Evolutionary conservation across 2,888 invertebrate species (phyloP).

Genomic region (Malachius bipustulatus): DNA sequence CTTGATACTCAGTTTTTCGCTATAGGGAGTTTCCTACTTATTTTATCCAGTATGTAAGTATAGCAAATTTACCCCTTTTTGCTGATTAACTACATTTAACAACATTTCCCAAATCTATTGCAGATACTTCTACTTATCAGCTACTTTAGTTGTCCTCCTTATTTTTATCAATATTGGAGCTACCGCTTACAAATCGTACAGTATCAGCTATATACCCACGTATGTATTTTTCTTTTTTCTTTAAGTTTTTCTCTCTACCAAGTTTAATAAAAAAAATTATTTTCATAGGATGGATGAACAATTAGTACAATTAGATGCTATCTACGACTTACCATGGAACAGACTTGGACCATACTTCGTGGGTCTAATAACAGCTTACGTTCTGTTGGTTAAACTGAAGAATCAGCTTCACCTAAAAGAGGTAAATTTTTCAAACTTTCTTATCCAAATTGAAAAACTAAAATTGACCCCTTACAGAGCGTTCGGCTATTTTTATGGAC

Average conservation of each 20-base stretch:
- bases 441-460: background rate
- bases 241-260: conserved; percentile 5
- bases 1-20: conserved; percentile 40
- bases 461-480: conserved; percentile 13
- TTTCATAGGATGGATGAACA: conserved; percentile 35
- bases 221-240: conserved; percentile 26
- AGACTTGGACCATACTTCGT: conserved; percentile 41
- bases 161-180: conserved; percentile 29
- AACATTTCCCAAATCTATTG: conserved; percentile 23
- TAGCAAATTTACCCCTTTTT: background rate
- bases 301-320: conserved; percentile 29
- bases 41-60: conserved; percentile 37
- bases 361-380: conserved; percentile 39
- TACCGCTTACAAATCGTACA: conserved; percentile 34
- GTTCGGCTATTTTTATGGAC: conserved; percentile 29
- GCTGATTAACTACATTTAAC: background rate
- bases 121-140: conserved; percentile 33
- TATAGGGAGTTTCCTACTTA: conserved; percentile 31
- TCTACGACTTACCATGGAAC: conserved; percentile 43
- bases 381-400: conserved; percentile 32
- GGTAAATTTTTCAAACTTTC: conserved; percentile 16
- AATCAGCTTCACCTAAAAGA: conserved; percentile 26
- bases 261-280: background rate
- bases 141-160: conserved; percentile 24
- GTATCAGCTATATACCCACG: conserved; percentile 35